phyloP scores from a whole-genome alignment of 2,888 invertebrate species.

The Parasteatoda lunata region DNA sequence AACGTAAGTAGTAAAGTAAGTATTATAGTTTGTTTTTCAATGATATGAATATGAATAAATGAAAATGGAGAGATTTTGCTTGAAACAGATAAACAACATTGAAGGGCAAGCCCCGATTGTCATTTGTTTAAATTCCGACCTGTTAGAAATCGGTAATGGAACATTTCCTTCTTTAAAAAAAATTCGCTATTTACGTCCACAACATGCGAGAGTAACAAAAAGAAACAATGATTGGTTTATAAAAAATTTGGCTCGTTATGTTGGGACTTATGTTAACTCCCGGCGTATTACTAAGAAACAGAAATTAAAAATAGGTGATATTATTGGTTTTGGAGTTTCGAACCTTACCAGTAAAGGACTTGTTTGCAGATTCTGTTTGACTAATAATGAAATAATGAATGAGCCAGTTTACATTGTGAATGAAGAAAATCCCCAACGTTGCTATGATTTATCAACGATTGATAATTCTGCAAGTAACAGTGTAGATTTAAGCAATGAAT shows the following conservation, averaged over 20 bases:
- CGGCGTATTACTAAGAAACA: neutral
- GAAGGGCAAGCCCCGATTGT: neutral
- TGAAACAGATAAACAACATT: neutral
- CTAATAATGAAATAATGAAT: neutral
- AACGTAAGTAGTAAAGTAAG: too few relatives aligned
- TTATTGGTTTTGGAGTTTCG: neutral
- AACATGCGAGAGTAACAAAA: constrained; percentile 35
- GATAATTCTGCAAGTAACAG: too few relatives aligned
- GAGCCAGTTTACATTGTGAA: neutral
- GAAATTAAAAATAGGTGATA: neutral
- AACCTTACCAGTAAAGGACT: neutral
- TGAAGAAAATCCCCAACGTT: too few relatives aligned
- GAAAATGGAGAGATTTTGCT: neutral
- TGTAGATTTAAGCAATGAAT: too few relatives aligned
- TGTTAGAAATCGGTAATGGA: neutral
- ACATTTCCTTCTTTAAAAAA: neutral
- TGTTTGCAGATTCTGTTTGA: neutral
- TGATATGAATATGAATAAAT: too few relatives aligned
- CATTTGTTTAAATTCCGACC: neutral
- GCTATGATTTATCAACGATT: too few relatives aligned
- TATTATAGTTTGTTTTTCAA: too few relatives aligned
- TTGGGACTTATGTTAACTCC: constrained; percentile 51
- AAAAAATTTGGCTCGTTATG: constrained; percentile 37
- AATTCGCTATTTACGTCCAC: constrained; percentile 28
- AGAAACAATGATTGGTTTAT: constrained; percentile 26